Percentiles rank a stretch among this genome's conserved stretches.
phyloP scores from a whole-genome alignment of 2,888 invertebrate species.

The Drosophila ustulata region DNA sequence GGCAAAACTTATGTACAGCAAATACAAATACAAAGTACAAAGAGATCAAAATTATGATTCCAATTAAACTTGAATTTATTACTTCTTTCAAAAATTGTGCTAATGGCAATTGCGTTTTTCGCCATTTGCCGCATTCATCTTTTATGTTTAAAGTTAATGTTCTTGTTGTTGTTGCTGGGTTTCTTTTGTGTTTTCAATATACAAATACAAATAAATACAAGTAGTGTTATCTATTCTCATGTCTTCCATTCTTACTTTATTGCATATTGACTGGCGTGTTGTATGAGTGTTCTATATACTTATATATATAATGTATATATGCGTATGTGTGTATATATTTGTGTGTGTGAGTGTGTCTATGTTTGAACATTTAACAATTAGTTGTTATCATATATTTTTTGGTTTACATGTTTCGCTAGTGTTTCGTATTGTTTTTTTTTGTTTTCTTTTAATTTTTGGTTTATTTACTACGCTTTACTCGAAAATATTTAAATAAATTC shows the following conservation, averaged over 20 bases:
- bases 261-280: constrained; percentile 59
- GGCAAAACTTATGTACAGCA: constrained; percentile 76
- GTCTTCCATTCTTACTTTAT: constrained; percentile 30
- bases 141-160: constrained; percentile 45
- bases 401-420: constrained; percentile 35
- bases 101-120: constrained; percentile 54
- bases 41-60: constrained; percentile 36
- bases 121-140: constrained; percentile 59
- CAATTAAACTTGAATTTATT: constrained; percentile 37
- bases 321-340: constrained; percentile 41
- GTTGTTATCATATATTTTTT: constrained; percentile 39
- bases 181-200: constrained; percentile 60
- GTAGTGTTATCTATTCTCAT: constrained; percentile 42
- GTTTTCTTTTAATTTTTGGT: constrained; percentile 13
- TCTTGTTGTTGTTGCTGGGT: constrained; percentile 16
- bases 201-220: constrained; percentile 83
- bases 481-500: constrained; percentile 38
- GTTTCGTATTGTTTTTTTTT: constrained; percentile 26
- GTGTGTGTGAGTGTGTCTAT: constrained; percentile 36
- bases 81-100: constrained; percentile 50
- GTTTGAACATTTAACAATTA: constrained; percentile 72
- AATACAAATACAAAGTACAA: constrained; percentile 54
- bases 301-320: constrained; percentile 47
- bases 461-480: constrained; percentile 44
- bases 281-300: constrained; percentile 53